Conservation (phyloP, 1,140 invertebrate species). For the Brachionus sp. region DNA sequence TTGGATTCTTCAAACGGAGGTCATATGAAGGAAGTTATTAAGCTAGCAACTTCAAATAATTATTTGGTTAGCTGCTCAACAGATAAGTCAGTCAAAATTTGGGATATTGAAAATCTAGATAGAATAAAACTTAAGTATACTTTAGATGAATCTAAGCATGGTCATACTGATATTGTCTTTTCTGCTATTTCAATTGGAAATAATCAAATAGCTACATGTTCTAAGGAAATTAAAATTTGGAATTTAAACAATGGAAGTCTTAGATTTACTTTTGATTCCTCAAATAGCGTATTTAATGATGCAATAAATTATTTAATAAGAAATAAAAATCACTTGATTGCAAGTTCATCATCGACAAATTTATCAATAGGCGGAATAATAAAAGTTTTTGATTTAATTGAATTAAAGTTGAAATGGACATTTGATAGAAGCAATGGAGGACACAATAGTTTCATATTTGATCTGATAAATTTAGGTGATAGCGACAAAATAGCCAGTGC, state of each 20-base stretch:
- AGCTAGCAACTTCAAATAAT: slow-evolving; percentile 73
- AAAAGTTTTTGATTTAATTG: slow-evolving; percentile 14
- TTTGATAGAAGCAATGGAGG: not conserved
- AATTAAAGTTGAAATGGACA: not conserved
- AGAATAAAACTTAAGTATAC: not conserved
- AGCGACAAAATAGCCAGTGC: not conserved
- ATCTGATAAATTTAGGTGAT: not conserved
- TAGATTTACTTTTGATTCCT: not conserved
- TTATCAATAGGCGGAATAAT: not conserved
- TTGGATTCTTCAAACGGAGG: slow-evolving; percentile 5
- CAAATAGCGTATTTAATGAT: not conserved
- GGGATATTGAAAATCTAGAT: slow-evolving; percentile 50
- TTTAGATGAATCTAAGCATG: not conserved
- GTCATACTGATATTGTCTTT: not conserved
- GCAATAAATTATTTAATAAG: not conserved
- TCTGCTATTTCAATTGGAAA: not conserved
- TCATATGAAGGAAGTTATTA: slow-evolving; percentile 40
- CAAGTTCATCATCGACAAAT: not conserved
- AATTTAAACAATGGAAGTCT: not conserved
- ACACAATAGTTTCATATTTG: not conserved
- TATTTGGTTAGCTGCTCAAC: slow-evolving; percentile 88
- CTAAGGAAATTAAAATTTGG: slow-evolving; percentile 11
- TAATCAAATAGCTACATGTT: not conserved
- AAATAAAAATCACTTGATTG: not conserved
- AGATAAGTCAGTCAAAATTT: slow-evolving; percentile 89